A percentile compares a stretch with the other conserved stretches of the same genome.
These are phyloP conservation scores for Apis florea DNA, from an alignment of 1,140 invertebrate genomes.

Conservation along the genomic window DNA sequence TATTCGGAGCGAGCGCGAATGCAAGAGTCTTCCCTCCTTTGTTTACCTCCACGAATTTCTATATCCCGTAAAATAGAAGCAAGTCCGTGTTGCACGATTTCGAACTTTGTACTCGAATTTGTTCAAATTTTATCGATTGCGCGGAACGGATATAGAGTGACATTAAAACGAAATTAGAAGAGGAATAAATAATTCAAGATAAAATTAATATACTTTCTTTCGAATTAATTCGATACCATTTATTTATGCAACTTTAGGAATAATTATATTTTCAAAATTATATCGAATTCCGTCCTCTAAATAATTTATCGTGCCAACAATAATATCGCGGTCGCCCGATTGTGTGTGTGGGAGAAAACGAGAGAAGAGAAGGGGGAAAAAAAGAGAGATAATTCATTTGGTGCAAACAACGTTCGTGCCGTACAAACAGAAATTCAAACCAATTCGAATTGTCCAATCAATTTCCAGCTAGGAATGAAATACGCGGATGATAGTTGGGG, in stretches of 20 bases:
- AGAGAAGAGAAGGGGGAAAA: not conserved
- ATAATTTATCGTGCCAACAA: no score
- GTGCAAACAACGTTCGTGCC: not conserved
- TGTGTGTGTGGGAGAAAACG: not conserved
- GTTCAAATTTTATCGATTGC: not conserved
- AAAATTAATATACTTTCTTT: no score
- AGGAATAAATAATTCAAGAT: no score
- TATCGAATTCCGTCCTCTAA: no score
- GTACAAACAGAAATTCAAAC: not conserved
- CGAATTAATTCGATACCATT: no score
- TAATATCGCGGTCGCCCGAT: no score
- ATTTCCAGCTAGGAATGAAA: not conserved
- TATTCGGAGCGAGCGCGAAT: not conserved
- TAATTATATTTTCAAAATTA: no score
- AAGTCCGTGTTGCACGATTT: not conserved
- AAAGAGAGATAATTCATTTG: not conserved
- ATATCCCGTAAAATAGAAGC: not conserved
- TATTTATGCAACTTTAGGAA: no score
- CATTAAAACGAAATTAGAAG: not conserved
- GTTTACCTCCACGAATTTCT: conserved; percentile 1
- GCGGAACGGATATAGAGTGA: no score
- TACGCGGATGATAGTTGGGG: not conserved
- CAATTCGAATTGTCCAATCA: not conserved
- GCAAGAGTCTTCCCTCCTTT: not conserved
- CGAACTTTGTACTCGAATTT: not conserved